These are phyloP conservation scores for Stenchaetothrips biformis DNA, from an alignment of 2,888 invertebrate species.

Conservation along the genomic window DNA sequence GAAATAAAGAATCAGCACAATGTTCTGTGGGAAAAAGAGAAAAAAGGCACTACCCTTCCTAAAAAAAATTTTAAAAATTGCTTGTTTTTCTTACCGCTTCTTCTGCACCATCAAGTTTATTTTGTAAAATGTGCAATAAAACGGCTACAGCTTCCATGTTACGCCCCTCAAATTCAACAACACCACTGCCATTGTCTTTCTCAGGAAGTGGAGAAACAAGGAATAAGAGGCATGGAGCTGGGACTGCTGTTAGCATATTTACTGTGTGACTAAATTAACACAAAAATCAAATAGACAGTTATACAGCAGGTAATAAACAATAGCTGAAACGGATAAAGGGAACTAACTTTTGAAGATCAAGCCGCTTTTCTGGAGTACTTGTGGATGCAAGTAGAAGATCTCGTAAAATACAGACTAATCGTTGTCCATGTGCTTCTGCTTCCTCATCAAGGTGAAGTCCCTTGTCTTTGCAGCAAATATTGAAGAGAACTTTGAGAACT, in stretches of 20 bases:
- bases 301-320: conserved; percentile 26
- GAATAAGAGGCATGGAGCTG: conserved; percentile 65
- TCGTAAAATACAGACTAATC: conserved; percentile 66
- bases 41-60: conserved; percentile 32
- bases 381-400: conserved; percentile 61
- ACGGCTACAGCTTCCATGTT: conserved; percentile 74
- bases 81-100: conserved; percentile 31
- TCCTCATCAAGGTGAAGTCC: conserved; percentile 51
- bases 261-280: conserved; percentile 61
- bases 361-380: conserved; percentile 54
- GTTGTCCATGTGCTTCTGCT: conserved; percentile 65
- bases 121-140: conserved; percentile 65
- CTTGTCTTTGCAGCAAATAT: conserved; percentile 52
- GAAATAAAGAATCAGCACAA: conserved; percentile 13
- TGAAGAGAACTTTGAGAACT: conserved; percentile 73
- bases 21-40: conserved; percentile 30
- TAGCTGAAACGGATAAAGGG: background rate
- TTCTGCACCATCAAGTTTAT: conserved; percentile 52
- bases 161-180: conserved; percentile 59
- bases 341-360: conserved; percentile 58
- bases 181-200: conserved; percentile 47
- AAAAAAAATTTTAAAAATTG: conserved; percentile 28
- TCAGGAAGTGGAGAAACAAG: conserved; percentile 58
- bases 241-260: conserved; percentile 79
- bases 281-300: conserved; percentile 35